Evolutionary conservation across 1,140 invertebrate species (phyloP).

Genomic region (Zeugodacus cucurbitae): DNA sequence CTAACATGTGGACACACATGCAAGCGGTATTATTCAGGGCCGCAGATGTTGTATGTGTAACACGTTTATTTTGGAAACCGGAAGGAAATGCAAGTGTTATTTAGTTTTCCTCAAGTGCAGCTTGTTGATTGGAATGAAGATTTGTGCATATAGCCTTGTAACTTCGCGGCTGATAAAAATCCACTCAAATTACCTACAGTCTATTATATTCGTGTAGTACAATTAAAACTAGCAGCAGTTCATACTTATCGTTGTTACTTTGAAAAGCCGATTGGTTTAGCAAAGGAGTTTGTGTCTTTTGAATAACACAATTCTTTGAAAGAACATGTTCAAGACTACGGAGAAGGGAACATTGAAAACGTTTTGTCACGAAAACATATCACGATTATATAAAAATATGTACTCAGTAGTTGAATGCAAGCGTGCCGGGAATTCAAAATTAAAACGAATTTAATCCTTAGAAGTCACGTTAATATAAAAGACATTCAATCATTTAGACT

Average conservation of each 20-base stretch:
- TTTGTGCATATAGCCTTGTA: neutral
- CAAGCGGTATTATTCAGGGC: neutral
- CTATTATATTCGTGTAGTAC: neutral
- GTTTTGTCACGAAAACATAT: too few species aligned
- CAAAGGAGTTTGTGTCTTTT: too few species aligned
- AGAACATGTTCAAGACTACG: too few species aligned
- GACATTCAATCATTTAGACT: too few species aligned
- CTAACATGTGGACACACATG: neutral
- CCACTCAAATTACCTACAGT: neutral
- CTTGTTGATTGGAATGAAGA: neutral
- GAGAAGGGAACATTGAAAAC: too few species aligned
- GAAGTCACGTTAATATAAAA: too few species aligned
- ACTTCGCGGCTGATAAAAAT: neutral
- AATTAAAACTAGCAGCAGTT: neutral
- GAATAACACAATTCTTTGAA: too few species aligned
- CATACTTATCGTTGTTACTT: neutral
- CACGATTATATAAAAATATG: too few species aligned
- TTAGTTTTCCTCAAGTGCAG: neutral
- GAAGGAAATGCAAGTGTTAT: conserved; percentile 40
- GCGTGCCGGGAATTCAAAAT: too few species aligned
- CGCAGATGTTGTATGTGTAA: neutral
- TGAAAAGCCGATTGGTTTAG: neutral
- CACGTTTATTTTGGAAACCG: conserved; percentile 9
- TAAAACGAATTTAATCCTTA: too few species aligned
- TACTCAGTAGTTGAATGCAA: too few species aligned